Evolutionary conservation across 1,140 invertebrate genomes (phyloP).

Genomic region (Ooceraea biroi): DNA sequence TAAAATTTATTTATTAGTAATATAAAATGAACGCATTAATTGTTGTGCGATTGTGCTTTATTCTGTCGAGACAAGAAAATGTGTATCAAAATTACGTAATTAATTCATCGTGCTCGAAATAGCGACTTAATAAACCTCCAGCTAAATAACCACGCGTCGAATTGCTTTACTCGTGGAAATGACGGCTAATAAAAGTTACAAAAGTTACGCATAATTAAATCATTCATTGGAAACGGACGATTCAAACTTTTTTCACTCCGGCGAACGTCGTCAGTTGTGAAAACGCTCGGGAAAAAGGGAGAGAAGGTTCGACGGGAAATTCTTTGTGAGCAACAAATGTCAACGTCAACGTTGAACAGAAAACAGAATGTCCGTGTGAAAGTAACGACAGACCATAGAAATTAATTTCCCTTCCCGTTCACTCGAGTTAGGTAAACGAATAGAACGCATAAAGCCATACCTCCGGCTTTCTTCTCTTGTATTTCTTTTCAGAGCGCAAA

Average conservation of each 20-base stretch:
- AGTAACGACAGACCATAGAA: constrained; percentile 41
- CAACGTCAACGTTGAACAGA: constrained; percentile 47
- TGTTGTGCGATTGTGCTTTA: no score
- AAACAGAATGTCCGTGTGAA: constrained; percentile 16
- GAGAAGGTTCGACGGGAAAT: constrained; percentile 33
- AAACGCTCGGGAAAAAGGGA: constrained; percentile 4
- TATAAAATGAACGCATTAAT: no score
- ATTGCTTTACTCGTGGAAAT: constrained; percentile 23
- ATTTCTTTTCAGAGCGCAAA: background rate
- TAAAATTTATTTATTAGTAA: no score
- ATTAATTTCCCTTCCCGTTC: constrained; percentile 55
- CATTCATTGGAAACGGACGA: constrained; percentile 22
- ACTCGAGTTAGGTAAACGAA: constrained; percentile 10
- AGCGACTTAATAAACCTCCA: constrained; percentile 5
- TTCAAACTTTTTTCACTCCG: constrained; percentile 39
- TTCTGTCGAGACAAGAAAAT: background rate
- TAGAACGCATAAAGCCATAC: background rate
- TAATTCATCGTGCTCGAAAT: background rate
- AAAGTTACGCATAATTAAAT: constrained; percentile 33
- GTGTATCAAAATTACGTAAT: background rate
- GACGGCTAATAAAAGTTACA: constrained; percentile 48
- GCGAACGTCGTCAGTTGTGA: constrained; percentile 28
- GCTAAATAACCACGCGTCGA: background rate
- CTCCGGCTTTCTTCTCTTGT: background rate
- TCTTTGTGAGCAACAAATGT: constrained; percentile 46